phyloP scores from a whole-genome alignment of 1,140 invertebrate genomes.

The Drosophila asahinai region DNA sequence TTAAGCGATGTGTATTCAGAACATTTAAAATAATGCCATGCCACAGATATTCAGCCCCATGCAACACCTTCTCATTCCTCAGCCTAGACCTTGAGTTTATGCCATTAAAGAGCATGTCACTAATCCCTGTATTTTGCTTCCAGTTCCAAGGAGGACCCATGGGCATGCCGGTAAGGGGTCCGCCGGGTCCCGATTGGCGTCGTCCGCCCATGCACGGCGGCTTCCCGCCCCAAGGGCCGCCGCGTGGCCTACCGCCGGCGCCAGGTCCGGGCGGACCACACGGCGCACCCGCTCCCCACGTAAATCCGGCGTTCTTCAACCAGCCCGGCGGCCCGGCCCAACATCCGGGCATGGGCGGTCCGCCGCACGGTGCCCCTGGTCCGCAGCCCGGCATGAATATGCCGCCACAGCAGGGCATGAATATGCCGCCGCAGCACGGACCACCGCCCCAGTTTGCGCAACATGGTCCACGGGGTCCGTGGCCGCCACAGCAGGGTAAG shows the following conservation, averaged over 20 bases:
- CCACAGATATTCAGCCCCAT: slow-evolving; percentile 34
- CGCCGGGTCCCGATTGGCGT: slow-evolving; percentile 91
- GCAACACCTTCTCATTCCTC: slow-evolving; percentile 35
- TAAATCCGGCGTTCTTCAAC: slow-evolving; percentile 98
- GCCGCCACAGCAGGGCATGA: slow-evolving; percentile 86
- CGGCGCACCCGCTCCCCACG: slow-evolving; percentile 94
- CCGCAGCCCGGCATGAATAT: slow-evolving; percentile 86
- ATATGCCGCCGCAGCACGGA: slow-evolving; percentile 87
- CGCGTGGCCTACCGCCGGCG: slow-evolving; percentile 88
- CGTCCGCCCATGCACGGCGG: slow-evolving; percentile 89
- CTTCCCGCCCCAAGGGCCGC: slow-evolving; percentile 86
- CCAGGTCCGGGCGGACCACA: slow-evolving; percentile 85
- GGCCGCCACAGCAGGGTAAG: slow-evolving; percentile 79
- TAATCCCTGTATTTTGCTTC: slow-evolving; percentile 46
- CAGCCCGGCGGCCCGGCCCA: slow-evolving; percentile 88
- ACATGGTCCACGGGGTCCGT: slow-evolving; percentile 82
- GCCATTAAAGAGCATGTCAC: neutral
- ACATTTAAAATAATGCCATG: slow-evolving; percentile 63
- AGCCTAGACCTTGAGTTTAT: neutral
- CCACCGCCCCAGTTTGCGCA: slow-evolving; percentile 88
- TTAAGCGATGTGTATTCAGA: slow-evolving; percentile 80
- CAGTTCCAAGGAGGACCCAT: slow-evolving; percentile 89
- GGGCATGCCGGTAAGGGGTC: slow-evolving; percentile 88
- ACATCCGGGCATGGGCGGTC: slow-evolving; percentile 86
- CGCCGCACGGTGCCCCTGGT: slow-evolving; percentile 88